phyloP scores from a whole-genome alignment of 2,113 vertebrate species.

The Barnardius zonarius region DNA sequence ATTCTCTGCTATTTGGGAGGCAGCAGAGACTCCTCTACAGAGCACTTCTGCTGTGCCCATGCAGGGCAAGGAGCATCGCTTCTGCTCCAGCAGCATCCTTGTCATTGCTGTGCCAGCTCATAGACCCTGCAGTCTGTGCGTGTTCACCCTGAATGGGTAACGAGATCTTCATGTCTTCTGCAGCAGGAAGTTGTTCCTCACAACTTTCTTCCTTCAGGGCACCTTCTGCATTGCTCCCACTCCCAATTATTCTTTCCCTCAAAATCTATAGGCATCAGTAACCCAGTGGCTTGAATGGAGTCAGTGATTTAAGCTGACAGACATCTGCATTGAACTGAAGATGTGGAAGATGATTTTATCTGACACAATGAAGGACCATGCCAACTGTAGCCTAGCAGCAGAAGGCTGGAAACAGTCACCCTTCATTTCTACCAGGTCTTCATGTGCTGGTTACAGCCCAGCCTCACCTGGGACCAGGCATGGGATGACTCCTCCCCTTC shows the following conservation, averaged over 20 bases:
- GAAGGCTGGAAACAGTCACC: not conserved
- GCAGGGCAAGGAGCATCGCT: not conserved
- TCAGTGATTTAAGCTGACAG: too few species aligned
- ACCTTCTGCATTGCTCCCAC: not conserved
- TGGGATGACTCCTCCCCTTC: not conserved
- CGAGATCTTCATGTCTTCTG: fast-evolving
- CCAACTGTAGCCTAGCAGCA: fast-evolving
- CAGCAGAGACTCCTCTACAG: not conserved
- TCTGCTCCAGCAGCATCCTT: not conserved
- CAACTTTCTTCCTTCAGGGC: not conserved
- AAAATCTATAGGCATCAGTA: not conserved
- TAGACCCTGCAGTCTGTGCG: not conserved
- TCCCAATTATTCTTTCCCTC: not conserved
- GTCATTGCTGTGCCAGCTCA: fast-evolving
- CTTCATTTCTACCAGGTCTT: not conserved
- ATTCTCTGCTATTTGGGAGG: not conserved
- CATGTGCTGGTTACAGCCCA: not conserved
- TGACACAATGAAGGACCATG: not conserved
- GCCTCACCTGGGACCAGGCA: not conserved
- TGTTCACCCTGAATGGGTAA: not conserved
- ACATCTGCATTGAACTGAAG: too few species aligned
- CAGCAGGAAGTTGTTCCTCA: not conserved
- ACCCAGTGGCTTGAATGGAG: not conserved
- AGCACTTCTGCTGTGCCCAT: not conserved
- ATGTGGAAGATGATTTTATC: not conserved